These are phyloP conservation scores for Glareola pratincola DNA, from an alignment of 2,113 vertebrate genomes.

Conservation along the genomic window DNA sequence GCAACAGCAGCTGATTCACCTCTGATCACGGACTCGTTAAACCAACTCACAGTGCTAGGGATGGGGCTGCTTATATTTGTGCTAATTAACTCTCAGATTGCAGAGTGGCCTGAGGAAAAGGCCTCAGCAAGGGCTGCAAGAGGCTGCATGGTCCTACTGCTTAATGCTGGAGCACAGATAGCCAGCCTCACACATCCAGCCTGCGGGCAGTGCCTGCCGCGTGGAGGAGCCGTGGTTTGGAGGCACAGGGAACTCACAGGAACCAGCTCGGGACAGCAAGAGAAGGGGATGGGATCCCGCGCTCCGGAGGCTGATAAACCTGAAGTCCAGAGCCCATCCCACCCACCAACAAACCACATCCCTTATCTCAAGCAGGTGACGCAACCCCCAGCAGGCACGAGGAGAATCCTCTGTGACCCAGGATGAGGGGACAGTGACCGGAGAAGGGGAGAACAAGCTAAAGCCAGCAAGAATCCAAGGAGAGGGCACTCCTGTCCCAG, in stretches of 20 bases:
- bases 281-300: neutral
- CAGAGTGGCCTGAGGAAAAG: neutral
- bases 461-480: neutral
- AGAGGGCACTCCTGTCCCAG: neutral
- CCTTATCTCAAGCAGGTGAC: neutral
- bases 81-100: neutral
- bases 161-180: neutral
- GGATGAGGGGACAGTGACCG: neutral
- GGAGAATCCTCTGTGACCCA: neutral
- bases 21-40: neutral
- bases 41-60: neutral
- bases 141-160: neutral
- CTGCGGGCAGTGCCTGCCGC: accelerated
- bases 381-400: neutral
- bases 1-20: neutral
- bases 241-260: neutral
- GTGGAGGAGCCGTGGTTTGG: accelerated
- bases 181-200: neutral
- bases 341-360: neutral
- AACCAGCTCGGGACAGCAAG: neutral
- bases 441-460: neutral
- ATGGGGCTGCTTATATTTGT: neutral
- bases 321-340: neutral
- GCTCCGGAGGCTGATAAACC: neutral
- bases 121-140: neutral